Evolutionary conservation across 2,113 vertebrate species (phyloP).

Genomic region (Crotophaga sulcirostris): DNA sequence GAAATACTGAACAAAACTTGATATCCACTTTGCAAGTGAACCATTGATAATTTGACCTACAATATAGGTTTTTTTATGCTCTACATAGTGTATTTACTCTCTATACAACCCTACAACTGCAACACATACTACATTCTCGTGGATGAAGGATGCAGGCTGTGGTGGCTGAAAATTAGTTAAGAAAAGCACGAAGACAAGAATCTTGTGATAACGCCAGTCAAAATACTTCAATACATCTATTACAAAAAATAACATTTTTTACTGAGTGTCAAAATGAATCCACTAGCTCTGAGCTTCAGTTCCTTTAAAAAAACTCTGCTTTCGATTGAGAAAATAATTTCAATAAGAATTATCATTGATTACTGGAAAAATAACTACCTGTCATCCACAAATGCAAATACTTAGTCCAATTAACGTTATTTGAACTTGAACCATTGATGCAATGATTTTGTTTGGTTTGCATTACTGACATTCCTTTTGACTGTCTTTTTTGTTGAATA

Average conservation of each 20-base stretch:
- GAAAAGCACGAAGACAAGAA: neutral
- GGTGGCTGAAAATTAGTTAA: neutral
- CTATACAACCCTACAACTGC: neutral
- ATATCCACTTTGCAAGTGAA: neutral
- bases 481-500: slow-evolving; percentile 7
- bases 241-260: neutral
- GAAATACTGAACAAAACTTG: neutral
- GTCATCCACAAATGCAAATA: neutral
- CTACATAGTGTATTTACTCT: neutral
- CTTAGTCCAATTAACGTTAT: slow-evolving; percentile 41
- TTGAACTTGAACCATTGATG: slow-evolving; percentile 27
- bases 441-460: slow-evolving; percentile 28
- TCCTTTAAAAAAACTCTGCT: neutral
- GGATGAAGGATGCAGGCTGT: neutral
- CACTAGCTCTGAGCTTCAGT: neutral
- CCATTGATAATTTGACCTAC: neutral
- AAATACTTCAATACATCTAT: neutral
- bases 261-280: neutral
- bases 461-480: neutral
- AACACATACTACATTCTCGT: neutral
- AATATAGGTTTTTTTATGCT: neutral
- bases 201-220: neutral
- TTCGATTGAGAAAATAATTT: neutral
- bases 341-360: neutral
- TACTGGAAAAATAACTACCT: slow-evolving; percentile 41